These are phyloP conservation scores for Paguma larvata DNA, from an alignment of 2,797 vertebrate genomes.

Conservation along the genomic window DNA sequence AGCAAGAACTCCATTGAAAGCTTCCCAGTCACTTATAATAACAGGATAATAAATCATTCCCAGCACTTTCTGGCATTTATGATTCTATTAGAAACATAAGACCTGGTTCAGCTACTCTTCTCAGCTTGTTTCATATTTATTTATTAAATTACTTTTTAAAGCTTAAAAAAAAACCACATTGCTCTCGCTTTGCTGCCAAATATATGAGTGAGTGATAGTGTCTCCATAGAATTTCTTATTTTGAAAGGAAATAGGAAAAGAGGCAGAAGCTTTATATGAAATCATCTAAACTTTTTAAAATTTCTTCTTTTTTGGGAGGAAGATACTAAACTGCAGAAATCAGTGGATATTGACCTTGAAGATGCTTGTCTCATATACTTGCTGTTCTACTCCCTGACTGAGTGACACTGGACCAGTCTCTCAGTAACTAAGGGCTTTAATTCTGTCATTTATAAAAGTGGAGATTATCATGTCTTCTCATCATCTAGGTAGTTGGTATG, in stretches of 20 bases:
- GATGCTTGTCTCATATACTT: background rate
- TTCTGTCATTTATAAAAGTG: background rate
- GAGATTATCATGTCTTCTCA: conserved; percentile 13
- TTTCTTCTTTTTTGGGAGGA: background rate
- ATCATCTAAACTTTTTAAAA: conserved; percentile 31
- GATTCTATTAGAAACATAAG: conserved; percentile 87
- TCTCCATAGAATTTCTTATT: conserved; percentile 80
- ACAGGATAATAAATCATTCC: conserved; percentile 90
- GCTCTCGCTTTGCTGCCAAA: conserved; percentile 81
- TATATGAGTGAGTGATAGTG: conserved; percentile 72
- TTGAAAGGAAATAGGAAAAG: conserved; percentile 57
- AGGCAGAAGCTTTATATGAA: conserved; percentile 68
- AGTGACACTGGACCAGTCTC: background rate
- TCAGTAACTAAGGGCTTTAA: background rate
- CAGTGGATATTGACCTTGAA: background rate
- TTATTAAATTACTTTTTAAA: conserved; percentile 85
- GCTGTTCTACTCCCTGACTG: background rate
- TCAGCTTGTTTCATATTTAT: conserved; percentile 87
- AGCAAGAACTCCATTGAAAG: conserved; percentile 88
- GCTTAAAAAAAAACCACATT: conserved; percentile 74
- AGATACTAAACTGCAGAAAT: background rate
- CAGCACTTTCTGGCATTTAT: conserved; percentile 87
- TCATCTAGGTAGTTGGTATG: background rate
- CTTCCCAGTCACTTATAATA: conserved; percentile 89
- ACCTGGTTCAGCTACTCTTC: conserved; percentile 83